Base-by-base conservation (phyloP, 2,888 invertebrate genomes). In the Heliconius sara region DNA sequence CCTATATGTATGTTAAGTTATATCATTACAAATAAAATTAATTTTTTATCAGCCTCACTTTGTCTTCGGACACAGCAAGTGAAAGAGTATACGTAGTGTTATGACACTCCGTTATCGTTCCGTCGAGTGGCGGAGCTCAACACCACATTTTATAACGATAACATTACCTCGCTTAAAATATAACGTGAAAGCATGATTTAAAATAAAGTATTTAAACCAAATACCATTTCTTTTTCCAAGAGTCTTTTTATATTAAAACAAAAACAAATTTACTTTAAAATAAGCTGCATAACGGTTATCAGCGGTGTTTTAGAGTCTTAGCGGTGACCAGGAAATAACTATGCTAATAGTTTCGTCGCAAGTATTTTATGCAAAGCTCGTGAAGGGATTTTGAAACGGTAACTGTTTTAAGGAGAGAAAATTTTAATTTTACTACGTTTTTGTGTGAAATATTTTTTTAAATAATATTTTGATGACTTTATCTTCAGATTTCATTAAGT, bases 331-430 rank as follows among this genome's bases (percentile, higher is more conserved):
- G 73, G 73, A 76, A 72, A 78, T 81, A 73, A 79, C 77, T 81
- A 79, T 79, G 79, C 77, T 81, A 81, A 81, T 79, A 63, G 57
- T 76, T 47, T 19, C 30, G 30, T 73, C 52, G 77, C 77, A 39
- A 77, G 65, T 81, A 79, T 81, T 79, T 81, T 74, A 79, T 79
- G 77, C 79, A 74, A 79, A 81, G 79, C 79, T 74, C 70, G n/a
- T 57, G 79, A 79, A 76, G 34, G 52, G 76, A 52, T 79, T 72
- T 76, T 22, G 72, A 52, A 52, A 72, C 52, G 22, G 72, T 72
- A 72, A 72, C 52, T 30, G 57, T 52, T 72, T 57, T 57, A 52
- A 72, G 72, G 34, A 72, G 57, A 72, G 72, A 30, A 72, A 60
- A 72, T 57, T 34, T 72, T 72, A 30, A 22, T 72, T 72, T 57